A percentile compares a stretch with the other conserved stretches of the same genome.
Conservation (phyloP, 2,113 vertebrate genomes). For the Motacilla alba region DNA sequence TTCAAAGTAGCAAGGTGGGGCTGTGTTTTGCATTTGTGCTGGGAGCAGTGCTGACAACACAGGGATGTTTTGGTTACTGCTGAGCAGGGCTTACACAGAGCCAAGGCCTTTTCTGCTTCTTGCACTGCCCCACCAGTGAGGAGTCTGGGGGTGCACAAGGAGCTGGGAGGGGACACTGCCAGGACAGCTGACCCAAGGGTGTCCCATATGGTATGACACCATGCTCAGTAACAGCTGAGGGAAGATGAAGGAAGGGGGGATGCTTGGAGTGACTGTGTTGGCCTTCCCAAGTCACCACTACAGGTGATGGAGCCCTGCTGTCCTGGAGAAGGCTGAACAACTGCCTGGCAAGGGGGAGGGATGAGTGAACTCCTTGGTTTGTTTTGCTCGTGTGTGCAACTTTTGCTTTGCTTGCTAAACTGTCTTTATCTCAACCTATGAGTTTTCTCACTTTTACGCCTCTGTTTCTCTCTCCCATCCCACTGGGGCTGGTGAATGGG, state of each 20-base stretch:
- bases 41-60: neutral
- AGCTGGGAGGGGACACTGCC: neutral
- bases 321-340: neutral
- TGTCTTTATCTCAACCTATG: neutral
- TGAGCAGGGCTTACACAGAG: neutral
- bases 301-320: neutral
- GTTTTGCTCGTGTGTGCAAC: neutral
- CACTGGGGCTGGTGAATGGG: neutral
- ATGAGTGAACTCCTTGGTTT: neutral
- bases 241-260: neutral
- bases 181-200: neutral
- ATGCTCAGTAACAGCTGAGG: neutral
- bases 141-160: neutral
- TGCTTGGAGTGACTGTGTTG: too few relatives aligned
- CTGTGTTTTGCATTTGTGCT: neutral
- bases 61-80: neutral
- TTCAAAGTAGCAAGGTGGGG: neutral
- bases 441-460: neutral
- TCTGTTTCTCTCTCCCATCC: neutral
- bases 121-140: neutral
- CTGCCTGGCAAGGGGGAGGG: neutral
- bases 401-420: neutral
- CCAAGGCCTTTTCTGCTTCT: neutral
- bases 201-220: rapidly evolving
- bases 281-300: neutral